Percentiles rank a stretch among this genome's conserved stretches.
Evolutionary conservation across 1,140 invertebrate species (phyloP).

Genomic region (Daktulosphaira vitifoliae): DNA sequence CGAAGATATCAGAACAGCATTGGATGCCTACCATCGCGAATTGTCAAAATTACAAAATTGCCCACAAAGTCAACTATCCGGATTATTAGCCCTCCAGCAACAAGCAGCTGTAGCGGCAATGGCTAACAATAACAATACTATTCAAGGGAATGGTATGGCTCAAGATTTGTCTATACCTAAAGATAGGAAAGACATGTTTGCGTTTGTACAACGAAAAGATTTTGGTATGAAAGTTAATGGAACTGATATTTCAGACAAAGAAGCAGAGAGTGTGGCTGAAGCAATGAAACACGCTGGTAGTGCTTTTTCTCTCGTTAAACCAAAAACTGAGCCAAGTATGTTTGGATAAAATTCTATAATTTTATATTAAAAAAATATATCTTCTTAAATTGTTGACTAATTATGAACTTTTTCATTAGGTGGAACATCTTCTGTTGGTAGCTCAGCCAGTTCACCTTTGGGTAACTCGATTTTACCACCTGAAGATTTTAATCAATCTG

Average conservation of each 20-base stretch:
- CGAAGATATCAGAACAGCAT: constrained; percentile 77
- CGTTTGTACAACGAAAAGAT: constrained; percentile 18
- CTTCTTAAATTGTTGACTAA: no score
- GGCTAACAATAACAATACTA: constrained; percentile 30
- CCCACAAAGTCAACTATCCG: constrained; percentile 32
- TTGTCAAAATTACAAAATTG: constrained; percentile 60
- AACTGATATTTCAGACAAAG: constrained; percentile 9
- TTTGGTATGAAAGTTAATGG: constrained; percentile 35
- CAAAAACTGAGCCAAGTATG: constrained; percentile 62
- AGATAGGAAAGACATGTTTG: constrained; percentile 36
- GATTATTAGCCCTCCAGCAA: constrained; percentile 31
- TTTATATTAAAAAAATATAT: not conserved
- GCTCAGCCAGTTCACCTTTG: constrained; percentile 56
- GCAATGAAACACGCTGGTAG: constrained; percentile 69
- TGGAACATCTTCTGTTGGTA: constrained; percentile 25
- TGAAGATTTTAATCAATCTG: constrained; percentile 65
- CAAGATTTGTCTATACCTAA: constrained; percentile 81
- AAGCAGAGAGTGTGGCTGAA: constrained; percentile 44
- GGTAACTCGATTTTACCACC: constrained; percentile 74
- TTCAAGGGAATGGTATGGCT: constrained; percentile 53
- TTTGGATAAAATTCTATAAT: not conserved
- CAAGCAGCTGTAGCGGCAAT: constrained; percentile 19
- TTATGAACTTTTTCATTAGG: no score
- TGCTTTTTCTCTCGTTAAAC: constrained; percentile 73
- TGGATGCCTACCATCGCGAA: constrained; percentile 87